These are phyloP conservation scores for Drosophila arawakana DNA, from an alignment of 1,140 invertebrate genomes.

Conservation along the genomic window DNA sequence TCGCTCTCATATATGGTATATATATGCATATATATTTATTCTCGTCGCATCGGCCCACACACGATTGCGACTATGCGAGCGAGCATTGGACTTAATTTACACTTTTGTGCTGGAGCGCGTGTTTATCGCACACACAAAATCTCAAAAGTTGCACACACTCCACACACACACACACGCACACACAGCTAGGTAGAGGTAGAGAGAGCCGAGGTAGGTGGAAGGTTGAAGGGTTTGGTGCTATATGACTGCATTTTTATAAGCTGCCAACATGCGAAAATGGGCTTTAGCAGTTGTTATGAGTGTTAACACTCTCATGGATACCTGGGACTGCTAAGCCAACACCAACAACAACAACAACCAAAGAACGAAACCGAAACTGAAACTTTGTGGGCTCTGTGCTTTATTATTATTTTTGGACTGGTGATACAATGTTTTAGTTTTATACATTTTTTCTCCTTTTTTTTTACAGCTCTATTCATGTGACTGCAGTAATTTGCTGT, in stretches of 20 bases:
- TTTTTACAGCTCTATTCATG: slow-evolving; percentile 37
- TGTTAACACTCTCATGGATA: slow-evolving; percentile 81
- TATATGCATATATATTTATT: background rate
- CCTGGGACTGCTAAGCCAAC: slow-evolving; percentile 29
- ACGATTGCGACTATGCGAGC: slow-evolving; percentile 56
- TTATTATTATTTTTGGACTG: slow-evolving; percentile 62
- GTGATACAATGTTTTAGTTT: slow-evolving; percentile 66
- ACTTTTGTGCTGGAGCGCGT: slow-evolving; percentile 80
- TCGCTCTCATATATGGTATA: background rate
- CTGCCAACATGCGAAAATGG: slow-evolving; percentile 83
- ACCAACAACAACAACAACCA: slow-evolving; percentile 13
- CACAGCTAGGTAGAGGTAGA: background rate
- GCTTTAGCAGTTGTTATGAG: slow-evolving; percentile 82
- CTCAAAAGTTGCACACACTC: slow-evolving; percentile 61
- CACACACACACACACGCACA: background rate
- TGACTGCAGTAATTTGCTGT: slow-evolving; percentile 75
- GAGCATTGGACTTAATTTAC: slow-evolving; percentile 77
- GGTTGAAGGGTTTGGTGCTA: slow-evolving; percentile 43
- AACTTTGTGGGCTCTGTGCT: slow-evolving; percentile 21
- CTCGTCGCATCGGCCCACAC: slow-evolving; percentile 59
- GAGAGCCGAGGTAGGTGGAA: background rate
- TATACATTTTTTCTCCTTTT: slow-evolving; percentile 36
- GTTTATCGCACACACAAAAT: slow-evolving; percentile 81
- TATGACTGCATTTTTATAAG: slow-evolving; percentile 78
- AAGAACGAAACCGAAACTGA: slow-evolving; percentile 50